These are phyloP conservation scores for Bos javanicus DNA, from an alignment of 2,113 vertebrate genomes.

Conservation along the genomic window DNA sequence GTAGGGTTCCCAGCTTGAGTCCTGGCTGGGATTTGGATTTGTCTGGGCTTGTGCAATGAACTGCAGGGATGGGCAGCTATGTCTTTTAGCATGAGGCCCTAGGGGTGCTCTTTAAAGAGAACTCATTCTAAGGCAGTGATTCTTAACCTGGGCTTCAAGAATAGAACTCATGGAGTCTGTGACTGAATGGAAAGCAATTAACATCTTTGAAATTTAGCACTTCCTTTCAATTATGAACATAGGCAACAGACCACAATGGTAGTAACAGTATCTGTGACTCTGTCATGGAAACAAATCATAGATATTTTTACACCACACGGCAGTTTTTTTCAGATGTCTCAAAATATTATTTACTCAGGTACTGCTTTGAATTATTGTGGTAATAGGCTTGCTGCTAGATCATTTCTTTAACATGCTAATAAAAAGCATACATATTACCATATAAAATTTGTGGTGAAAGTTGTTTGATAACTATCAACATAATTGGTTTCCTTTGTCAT, in stretches of 20 bases:
- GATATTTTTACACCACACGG: not conserved
- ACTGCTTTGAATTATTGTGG: conserved; percentile 1
- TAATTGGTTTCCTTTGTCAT: not conserved
- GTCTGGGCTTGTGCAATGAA: not conserved
- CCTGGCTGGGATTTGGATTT: not conserved
- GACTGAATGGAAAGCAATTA: not conserved
- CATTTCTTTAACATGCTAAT: conserved; percentile 23
- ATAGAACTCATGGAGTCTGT: not conserved
- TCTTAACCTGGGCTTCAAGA: not conserved
- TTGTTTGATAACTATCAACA: not conserved
- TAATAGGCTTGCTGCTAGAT: not conserved
- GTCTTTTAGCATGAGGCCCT: not conserved
- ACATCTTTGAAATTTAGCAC: conserved; percentile 9
- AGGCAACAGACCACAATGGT: not conserved
- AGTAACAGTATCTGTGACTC: not conserved
- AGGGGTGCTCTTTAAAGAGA: not conserved
- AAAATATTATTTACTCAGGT: not conserved
- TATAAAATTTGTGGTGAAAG: not conserved
- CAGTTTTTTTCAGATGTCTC: conserved; percentile 16
- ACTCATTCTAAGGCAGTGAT: not conserved
- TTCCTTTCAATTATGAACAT: not conserved
- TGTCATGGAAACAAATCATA: not conserved
- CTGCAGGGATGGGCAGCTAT: not conserved
- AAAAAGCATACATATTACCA: not conserved
- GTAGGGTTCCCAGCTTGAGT: not conserved